Percentiles rank a stretch among this genome's conserved stretches.
Evolutionary conservation across 2,113 vertebrate species (phyloP).

Genomic region (Pelmatolapia mariae): DNA sequence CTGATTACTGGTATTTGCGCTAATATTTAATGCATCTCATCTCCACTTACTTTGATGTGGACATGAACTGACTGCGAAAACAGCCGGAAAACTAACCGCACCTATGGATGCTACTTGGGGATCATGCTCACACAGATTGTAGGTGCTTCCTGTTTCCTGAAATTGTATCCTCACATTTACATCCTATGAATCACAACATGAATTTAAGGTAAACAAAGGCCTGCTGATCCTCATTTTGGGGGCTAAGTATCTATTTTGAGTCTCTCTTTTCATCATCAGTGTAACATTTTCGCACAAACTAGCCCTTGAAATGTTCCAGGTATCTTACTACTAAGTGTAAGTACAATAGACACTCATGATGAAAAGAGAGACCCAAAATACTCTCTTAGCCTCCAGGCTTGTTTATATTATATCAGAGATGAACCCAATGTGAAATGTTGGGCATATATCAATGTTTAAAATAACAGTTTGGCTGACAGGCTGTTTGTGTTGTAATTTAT

Average conservation of each 20-base stretch:
- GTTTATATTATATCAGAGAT: background rate
- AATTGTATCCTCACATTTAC: background rate
- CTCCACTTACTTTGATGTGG: background rate
- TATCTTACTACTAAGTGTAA: background rate
- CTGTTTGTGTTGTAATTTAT: background rate
- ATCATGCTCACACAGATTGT: background rate
- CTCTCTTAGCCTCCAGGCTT: background rate
- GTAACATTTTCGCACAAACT: background rate
- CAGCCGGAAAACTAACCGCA: background rate
- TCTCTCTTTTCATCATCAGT: background rate
- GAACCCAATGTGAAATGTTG: background rate
- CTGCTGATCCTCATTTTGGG: background rate
- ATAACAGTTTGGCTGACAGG: background rate
- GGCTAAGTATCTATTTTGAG: background rate
- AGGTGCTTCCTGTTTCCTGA: background rate
- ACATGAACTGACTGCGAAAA: background rate
- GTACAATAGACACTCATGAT: background rate
- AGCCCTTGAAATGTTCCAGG: background rate
- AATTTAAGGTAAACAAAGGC: background rate
- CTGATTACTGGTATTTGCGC: background rate
- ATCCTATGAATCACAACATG: background rate
- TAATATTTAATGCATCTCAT: background rate
- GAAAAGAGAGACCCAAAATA: background rate
- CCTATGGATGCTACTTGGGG: background rate
- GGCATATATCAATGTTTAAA: background rate